These are phyloP conservation scores for Hippocampus abdominalis DNA, from an alignment of 2,113 vertebrate genomes.

Conservation along the genomic window DNA sequence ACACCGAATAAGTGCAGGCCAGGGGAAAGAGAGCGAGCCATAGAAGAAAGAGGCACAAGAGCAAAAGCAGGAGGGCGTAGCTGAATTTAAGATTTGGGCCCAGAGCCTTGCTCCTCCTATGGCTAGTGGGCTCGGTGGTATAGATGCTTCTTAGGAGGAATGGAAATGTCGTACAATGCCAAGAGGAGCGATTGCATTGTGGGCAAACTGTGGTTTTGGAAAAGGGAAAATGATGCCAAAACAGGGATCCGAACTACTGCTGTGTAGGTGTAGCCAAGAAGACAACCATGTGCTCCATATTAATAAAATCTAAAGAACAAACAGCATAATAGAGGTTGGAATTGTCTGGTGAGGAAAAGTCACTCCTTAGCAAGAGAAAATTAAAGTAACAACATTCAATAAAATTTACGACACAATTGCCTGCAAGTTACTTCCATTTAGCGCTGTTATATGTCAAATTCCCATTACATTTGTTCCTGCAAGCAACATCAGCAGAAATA, in stretches of 20 bases:
- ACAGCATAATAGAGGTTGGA: conserved; percentile 47
- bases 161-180: conserved; percentile 48
- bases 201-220: conserved; percentile 12
- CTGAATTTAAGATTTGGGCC: conserved; percentile 24
- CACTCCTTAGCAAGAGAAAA: conserved; percentile 9
- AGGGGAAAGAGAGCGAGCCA: not conserved
- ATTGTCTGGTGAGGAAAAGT: conserved; percentile 24
- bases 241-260: conserved; percentile 31
- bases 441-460: too few species aligned
- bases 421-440: too few species aligned
- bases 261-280: conserved; percentile 41
- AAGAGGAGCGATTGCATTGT: conserved; percentile 1
- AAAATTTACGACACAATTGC: too few species aligned
- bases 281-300: conserved; percentile 54
- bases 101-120: conserved; percentile 14
- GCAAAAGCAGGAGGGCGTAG: conserved; percentile 11
- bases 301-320: conserved; percentile 63
- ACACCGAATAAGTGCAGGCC: conserved; percentile 23
- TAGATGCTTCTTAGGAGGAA: conserved; percentile 46
- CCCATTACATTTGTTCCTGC: too few species aligned
- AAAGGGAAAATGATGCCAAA: conserved; percentile 39
- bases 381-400: not conserved
- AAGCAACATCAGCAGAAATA: too few species aligned
- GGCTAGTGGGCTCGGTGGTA: conserved; percentile 35
- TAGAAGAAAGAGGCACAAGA: conserved; percentile 4